These are phyloP conservation scores for Corythornis cristatus DNA, from an alignment of 2,113 vertebrate species.

Conservation along the genomic window DNA sequence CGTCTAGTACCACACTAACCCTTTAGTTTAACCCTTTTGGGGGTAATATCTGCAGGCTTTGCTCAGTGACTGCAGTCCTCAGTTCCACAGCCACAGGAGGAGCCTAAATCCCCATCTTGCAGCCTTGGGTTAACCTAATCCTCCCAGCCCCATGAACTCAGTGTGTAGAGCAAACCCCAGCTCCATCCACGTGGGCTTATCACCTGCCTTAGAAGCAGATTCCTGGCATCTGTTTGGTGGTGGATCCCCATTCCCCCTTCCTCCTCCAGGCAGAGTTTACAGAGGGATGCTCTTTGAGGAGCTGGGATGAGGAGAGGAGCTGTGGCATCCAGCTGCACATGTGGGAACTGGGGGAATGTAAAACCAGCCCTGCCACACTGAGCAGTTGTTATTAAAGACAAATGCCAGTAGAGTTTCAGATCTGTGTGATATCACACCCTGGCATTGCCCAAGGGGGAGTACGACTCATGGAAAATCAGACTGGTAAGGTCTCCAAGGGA, in stretches of 20 bases:
- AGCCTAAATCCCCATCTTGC: neutral
- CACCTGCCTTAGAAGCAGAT: neutral
- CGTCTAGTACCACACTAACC: neutral
- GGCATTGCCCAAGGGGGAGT: neutral
- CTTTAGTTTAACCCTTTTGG: neutral
- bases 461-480: neutral
- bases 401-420: neutral
- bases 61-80: accelerated
- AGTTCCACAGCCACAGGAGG: accelerated
- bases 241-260: neutral
- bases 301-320: neutral
- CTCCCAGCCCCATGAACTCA: neutral
- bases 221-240: neutral
- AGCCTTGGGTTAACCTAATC: neutral
- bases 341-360: neutral
- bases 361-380: neutral
- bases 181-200: neutral
- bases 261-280: neutral
- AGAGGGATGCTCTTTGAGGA: neutral
- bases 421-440: accelerated
- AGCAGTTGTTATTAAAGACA: neutral
- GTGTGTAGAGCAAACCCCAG: neutral
- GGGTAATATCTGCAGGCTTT: neutral
- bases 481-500: neutral
- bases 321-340: neutral